A percentile compares a stretch with the other conserved stretches of the same genome.
Evolutionary conservation across 2,888 invertebrate genomes (phyloP).

Genomic region (Polia nebulosa): DNA sequence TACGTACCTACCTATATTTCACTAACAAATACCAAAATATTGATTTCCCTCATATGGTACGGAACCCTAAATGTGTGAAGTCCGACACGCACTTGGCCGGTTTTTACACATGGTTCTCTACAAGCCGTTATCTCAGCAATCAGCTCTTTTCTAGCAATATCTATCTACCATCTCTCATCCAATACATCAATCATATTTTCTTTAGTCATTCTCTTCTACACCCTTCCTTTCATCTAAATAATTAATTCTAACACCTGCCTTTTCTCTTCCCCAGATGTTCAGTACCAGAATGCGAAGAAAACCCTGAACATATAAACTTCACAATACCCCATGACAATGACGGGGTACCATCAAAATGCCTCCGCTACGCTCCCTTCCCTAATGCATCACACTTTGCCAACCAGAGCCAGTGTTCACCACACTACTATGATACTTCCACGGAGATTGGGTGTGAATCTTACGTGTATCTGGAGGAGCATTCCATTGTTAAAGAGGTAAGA

Average conservation of each 20-base stretch:
- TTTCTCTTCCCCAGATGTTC: constrained; percentile 78
- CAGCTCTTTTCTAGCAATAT: too few species aligned
- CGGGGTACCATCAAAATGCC: constrained; percentile 80
- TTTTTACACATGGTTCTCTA: too few species aligned
- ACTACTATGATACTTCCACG: constrained; percentile 81
- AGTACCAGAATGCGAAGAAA: constrained; percentile 83
- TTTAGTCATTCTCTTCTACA: too few species aligned
- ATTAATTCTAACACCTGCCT: neutral
- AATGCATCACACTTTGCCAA: constrained; percentile 72
- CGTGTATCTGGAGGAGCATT: constrained; percentile 85
- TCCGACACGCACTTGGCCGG: too few species aligned
- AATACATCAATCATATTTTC: too few species aligned
- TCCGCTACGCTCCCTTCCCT: constrained; percentile 80
- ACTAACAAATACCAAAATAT: too few species aligned
- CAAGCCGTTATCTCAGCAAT: neutral
- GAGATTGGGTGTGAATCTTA: constrained; percentile 82
- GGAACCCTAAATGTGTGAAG: too few species aligned
- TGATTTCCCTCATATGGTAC: too few species aligned
- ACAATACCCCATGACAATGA: constrained; percentile 81
- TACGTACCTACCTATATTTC: too few species aligned
- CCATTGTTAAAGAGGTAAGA: constrained; percentile 87
- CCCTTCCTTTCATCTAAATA: too few species aligned
- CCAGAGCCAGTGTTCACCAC: constrained; percentile 77
- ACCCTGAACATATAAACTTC: constrained; percentile 77
- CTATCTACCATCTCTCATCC: too few species aligned